phyloP scores from a whole-genome alignment of 2,113 vertebrate species.

The Hyperopisus bebe region DNA sequence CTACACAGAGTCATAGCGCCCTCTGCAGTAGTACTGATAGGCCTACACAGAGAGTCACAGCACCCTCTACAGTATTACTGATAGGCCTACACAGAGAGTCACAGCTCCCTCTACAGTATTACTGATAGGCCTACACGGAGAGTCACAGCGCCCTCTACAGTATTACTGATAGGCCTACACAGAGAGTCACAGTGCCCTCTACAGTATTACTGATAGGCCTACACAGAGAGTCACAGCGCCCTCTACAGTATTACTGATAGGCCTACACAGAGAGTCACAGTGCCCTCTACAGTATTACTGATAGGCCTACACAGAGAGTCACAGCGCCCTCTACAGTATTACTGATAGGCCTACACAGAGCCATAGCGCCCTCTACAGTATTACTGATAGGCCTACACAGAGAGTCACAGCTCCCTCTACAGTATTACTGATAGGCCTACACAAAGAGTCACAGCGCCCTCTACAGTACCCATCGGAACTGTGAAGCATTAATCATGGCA shows the following conservation, averaged over 20 bases:
- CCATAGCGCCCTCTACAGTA: background rate
- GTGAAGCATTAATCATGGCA: background rate
- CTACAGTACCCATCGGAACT: background rate
- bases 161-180: slow-evolving; percentile 7
- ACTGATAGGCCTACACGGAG: slow-evolving; percentile 7
- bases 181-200: no score
- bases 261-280: background rate
- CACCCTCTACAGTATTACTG: no score
- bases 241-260: slow-evolving; percentile 16
- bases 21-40: slow-evolving; percentile 7
- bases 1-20: background rate
- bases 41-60: background rate
- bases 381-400: background rate
- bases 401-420: background rate
- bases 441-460: background rate
- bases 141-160: no score
- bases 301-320: background rate
- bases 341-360: slow-evolving; percentile 3
- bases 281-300: background rate
- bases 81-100: background rate
- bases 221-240: background rate
- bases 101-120: background rate
- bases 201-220: slow-evolving; percentile 8
- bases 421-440: slow-evolving; percentile 2
- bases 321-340: background rate